Evolutionary conservation across 2,888 invertebrate genomes (phyloP).

Genomic region (Agriopis aurantiaria): DNA sequence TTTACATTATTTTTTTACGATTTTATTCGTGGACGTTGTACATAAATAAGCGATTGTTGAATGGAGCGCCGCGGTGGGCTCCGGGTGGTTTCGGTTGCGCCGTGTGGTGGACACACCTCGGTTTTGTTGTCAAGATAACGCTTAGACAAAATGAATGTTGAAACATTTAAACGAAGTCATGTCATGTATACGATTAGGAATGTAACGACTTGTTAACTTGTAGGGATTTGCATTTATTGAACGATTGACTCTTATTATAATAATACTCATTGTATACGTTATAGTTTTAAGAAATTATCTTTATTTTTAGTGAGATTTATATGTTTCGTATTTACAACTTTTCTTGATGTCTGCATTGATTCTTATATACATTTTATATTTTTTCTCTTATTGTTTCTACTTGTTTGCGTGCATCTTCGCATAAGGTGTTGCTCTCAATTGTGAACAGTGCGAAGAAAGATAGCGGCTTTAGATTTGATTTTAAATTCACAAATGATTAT

Average conservation of each 20-base stretch:
- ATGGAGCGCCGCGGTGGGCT: constrained; percentile 51
- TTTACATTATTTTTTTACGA: constrained; percentile 84
- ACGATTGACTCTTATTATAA: constrained; percentile 72
- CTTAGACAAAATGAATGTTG: constrained; percentile 58
- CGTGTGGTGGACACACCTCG: constrained; percentile 47
- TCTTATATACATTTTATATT: constrained; percentile 35
- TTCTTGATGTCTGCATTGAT: constrained; percentile 49
- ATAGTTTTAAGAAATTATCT: constrained; percentile 70
- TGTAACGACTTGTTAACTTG: constrained; percentile 75
- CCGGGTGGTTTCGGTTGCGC: constrained; percentile 71
- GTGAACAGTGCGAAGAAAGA: neutral
- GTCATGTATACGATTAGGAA: constrained; percentile 80
- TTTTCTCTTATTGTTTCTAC: constrained; percentile 41
- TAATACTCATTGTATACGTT: constrained; percentile 86
- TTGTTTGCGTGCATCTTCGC: too few species aligned
- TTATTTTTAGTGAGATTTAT: constrained; percentile 79
- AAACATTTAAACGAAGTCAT: constrained; percentile 62
- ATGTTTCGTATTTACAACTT: constrained; percentile 60
- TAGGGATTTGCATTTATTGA: constrained; percentile 82
- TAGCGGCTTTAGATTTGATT: constrained; percentile 19
- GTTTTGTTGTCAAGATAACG: constrained; percentile 67
- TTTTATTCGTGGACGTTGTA: constrained; percentile 79
- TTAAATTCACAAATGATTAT: constrained; percentile 52
- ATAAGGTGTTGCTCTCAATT: constrained; percentile 9
- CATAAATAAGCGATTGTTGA: constrained; percentile 72